phyloP scores from a whole-genome alignment of 1,140 invertebrate species.

The Macrostomum lignano region DNA sequence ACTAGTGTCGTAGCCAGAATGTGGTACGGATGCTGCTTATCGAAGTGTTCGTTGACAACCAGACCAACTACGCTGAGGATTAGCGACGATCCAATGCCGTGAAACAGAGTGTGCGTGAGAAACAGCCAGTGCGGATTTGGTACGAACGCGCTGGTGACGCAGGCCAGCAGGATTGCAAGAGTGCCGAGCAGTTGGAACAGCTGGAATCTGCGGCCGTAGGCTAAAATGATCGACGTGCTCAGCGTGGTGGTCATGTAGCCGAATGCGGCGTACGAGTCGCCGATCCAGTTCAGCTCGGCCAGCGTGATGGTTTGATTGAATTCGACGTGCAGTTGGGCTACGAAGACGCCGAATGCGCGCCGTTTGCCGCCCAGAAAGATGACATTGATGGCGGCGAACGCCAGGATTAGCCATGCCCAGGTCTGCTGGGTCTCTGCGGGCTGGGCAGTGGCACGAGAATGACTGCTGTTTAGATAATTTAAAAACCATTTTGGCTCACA shows the following conservation, averaged over 20 bases:
- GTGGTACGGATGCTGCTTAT: constrained; percentile 5
- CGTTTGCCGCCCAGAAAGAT: constrained; percentile 6
- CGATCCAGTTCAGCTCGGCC: constrained; percentile 6
- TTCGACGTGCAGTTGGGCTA: constrained; percentile 2
- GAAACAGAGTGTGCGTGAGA: constrained; percentile 4
- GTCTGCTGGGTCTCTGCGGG: too few species aligned
- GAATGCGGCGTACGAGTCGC: constrained; percentile 5
- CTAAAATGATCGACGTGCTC: constrained; percentile 3
- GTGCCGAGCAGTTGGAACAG: constrained; percentile 3
- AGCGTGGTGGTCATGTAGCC: constrained; percentile 4
- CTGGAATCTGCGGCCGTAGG: not conserved
- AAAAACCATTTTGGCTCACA: too few species aligned
- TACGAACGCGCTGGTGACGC: not conserved
- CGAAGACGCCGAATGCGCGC: constrained; percentile 5
- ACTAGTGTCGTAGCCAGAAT: constrained; percentile 4
- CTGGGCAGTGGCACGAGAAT: too few species aligned
- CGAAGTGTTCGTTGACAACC: constrained; percentile 6
- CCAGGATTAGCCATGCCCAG: constrained; percentile 1
- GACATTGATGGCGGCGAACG: constrained; percentile 5
- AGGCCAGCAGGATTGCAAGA: not conserved
- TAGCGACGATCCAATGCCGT: constrained; percentile 1
- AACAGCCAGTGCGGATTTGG: constrained; percentile 6
- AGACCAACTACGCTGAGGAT: constrained; percentile 5
- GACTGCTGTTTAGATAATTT: too few species aligned
- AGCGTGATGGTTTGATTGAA: not conserved